phyloP scores from a whole-genome alignment of 2,888 invertebrate species.

The Galerucella pusilla region DNA sequence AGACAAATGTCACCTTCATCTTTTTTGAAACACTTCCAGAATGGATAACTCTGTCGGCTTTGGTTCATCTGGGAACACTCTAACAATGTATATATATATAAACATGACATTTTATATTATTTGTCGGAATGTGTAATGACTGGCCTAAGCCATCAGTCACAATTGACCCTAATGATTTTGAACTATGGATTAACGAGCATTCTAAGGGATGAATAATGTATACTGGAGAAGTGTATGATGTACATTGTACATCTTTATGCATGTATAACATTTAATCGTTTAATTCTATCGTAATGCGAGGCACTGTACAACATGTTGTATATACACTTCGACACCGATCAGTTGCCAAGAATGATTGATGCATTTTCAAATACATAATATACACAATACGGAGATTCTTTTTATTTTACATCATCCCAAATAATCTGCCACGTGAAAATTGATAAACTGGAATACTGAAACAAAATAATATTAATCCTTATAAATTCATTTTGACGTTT shows the following conservation, averaged over 20 bases:
- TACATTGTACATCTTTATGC: constrained; percentile 11
- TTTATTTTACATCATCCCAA: not conserved
- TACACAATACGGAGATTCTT: not conserved
- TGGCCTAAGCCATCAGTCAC: not conserved
- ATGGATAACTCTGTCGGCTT: too few relatives aligned
- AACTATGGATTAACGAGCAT: not conserved
- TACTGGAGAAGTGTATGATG: constrained; percentile 3
- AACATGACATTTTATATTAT: too few relatives aligned
- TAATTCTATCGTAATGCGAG: not conserved
- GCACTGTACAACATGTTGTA: constrained; percentile 19
- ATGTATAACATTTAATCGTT: constrained; percentile 5
- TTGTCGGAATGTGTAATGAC: not conserved
- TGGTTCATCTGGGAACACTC: too few relatives aligned
- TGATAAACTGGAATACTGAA: too few relatives aligned
- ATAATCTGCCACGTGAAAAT: too few relatives aligned
- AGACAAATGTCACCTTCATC: too few relatives aligned
- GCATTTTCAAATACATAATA: not conserved
- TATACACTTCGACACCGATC: constrained; percentile 8
- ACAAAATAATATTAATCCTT: not conserved
- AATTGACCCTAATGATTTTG: constrained; percentile 9
- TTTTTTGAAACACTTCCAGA: too few relatives aligned
- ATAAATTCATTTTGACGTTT: constrained; percentile 4
- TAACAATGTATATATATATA: too few relatives aligned
- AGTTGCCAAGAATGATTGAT: constrained; percentile 18
- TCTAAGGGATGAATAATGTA: constrained; percentile 8